Evolutionary conservation across 2,888 invertebrate genomes (phyloP).

Genomic region (Euphydryas editha): DNA sequence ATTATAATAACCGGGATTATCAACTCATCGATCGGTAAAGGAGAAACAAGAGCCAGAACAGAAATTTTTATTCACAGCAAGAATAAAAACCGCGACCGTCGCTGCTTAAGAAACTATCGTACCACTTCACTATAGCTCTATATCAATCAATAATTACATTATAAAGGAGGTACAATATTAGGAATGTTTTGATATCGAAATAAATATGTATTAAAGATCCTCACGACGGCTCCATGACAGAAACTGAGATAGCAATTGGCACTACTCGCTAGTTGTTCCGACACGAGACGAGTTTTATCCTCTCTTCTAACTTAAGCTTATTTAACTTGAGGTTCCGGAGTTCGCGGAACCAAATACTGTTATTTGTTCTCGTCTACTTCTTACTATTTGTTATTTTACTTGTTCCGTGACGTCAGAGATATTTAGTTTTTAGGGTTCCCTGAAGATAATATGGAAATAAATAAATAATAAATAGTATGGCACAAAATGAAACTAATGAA

Average conservation of each 20-base stretch:
- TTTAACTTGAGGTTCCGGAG: slow-evolving; percentile 26
- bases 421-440: background rate
- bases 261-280: background rate
- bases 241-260: slow-evolving; percentile 18
- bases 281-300: slow-evolving; percentile 11
- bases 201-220: background rate
- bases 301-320: slow-evolving; percentile 20
- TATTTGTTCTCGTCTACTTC: slow-evolving; percentile 28
- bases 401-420: slow-evolving; percentile 7
- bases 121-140: too few relatives aligned
- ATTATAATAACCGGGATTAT: too few relatives aligned
- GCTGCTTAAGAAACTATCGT: too few relatives aligned
- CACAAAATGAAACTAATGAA: too few relatives aligned
- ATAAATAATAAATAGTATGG: too few relatives aligned
- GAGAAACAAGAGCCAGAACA: too few relatives aligned
- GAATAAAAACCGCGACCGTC: too few relatives aligned
- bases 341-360: slow-evolving; percentile 23
- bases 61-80: too few relatives aligned
- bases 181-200: background rate
- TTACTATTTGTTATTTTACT: slow-evolving; percentile 19
- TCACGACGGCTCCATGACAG: slow-evolving; percentile 15
- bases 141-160: too few relatives aligned
- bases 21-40: too few relatives aligned
- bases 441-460: too few relatives aligned
- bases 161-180: too few relatives aligned